A percentile compares a stretch with the other conserved stretches of the same genome.
Evolutionary conservation across 2,113 vertebrate species (phyloP).

Genomic region (Peromyscus californicus): DNA sequence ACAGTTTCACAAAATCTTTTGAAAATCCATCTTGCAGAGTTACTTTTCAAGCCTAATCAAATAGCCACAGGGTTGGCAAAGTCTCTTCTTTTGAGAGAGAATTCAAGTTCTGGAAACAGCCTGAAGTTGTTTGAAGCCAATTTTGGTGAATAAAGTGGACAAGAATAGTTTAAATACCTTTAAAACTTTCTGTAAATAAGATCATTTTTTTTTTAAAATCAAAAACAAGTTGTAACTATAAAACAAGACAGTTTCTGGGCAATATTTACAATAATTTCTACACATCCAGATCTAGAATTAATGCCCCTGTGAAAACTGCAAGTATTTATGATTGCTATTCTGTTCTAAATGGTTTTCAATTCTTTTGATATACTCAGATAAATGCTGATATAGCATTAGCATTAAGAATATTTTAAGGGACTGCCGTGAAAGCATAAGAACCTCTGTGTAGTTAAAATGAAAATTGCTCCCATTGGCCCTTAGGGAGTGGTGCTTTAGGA

Average conservation of each 20-base stretch:
- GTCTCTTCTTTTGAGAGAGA: constrained; percentile 30
- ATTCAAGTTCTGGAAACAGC: constrained; percentile 44
- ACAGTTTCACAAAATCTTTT: constrained; percentile 50
- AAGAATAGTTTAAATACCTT: constrained; percentile 10
- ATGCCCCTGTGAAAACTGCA: constrained; percentile 21
- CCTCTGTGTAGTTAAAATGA: neutral
- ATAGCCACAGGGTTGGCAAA: constrained; percentile 60
- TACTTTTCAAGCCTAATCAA: constrained; percentile 67
- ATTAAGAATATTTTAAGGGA: neutral
- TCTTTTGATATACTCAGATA: neutral
- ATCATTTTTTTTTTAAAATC: neutral
- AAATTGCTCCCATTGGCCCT: too few relatives aligned
- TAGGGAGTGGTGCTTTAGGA: neutral
- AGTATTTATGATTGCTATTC: constrained; percentile 17
- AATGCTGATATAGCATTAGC: neutral
- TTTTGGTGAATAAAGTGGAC: constrained; percentile 42
- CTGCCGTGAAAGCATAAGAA: neutral
- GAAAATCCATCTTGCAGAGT: constrained; percentile 25
- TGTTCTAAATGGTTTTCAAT: constrained; percentile 32
- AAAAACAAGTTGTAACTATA: constrained; percentile 31
- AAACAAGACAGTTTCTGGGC: constrained; percentile 26
- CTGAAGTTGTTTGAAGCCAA: constrained; percentile 32
- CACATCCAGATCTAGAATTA: neutral
- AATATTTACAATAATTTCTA: neutral
- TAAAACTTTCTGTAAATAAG: neutral